A percentile compares a stretch with the other conserved stretches of the same genome.
Conservation (phyloP, 2,888 invertebrate species). For the Cataglyphis rosenhaueri region DNA sequence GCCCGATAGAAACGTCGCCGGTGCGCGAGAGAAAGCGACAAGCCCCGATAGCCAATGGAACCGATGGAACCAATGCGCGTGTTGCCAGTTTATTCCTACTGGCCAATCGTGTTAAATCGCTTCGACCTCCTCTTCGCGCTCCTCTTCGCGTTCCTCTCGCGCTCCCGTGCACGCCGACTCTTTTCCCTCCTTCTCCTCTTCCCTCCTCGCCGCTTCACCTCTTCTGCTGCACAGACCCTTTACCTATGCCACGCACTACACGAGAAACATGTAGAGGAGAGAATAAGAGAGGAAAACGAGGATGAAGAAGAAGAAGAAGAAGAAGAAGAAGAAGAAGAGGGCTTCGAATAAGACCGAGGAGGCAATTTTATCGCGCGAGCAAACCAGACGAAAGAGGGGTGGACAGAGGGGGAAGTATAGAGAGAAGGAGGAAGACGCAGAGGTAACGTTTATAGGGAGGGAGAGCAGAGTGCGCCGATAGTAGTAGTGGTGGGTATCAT, state of each 20-base stretch:
- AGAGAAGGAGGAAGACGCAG: conserved; percentile 62
- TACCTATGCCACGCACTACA: conserved; percentile 60
- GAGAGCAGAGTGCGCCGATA: conserved; percentile 44
- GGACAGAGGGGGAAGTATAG: conserved; percentile 36
- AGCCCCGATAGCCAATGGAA: conserved; percentile 81
- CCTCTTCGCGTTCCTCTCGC: conserved; percentile 61
- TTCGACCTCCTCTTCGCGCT: conserved; percentile 73
- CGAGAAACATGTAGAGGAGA: conserved; percentile 58
- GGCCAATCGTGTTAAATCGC: conserved; percentile 85
- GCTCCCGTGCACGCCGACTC: conserved; percentile 48
- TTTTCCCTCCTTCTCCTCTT: conserved; percentile 40
- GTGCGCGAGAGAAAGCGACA: conserved; percentile 64
- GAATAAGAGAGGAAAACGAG: conserved; percentile 46
- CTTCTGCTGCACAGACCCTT: conserved; percentile 54
- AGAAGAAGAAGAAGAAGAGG: conserved; percentile 36
- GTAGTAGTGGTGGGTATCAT: conserved; percentile 57
- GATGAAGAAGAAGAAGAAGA: conserved; percentile 35
- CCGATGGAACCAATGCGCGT: conserved; percentile 85
- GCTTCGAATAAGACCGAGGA: conserved; percentile 71
- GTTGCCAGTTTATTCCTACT: conserved; percentile 83
- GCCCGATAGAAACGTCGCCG: conserved; percentile 70
- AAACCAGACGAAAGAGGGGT: conserved; percentile 60
- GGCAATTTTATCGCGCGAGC: conserved; percentile 75
- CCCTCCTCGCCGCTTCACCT: conserved; percentile 32
- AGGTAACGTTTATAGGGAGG: conserved; percentile 60